phyloP scores from a whole-genome alignment of 2,888 invertebrate genomes.

The Hanleya hanleyi region DNA sequence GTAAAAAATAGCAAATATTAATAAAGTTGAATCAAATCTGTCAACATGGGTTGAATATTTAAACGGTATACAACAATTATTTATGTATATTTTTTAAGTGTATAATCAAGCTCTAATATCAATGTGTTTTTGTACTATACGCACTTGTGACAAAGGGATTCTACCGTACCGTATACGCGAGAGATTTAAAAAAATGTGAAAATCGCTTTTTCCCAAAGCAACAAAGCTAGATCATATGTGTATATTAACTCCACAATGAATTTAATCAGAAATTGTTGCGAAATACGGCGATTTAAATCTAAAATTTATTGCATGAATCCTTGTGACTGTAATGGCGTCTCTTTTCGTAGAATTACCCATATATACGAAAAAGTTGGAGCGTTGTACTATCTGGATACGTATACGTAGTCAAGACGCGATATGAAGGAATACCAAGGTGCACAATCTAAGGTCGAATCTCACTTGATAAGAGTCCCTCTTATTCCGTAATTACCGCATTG shows the following conservation, averaged over 20 bases:
- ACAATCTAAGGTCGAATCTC: too few relatives aligned
- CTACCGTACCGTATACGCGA: too few relatives aligned
- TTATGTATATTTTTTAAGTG: not conserved
- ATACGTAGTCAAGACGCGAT: too few relatives aligned
- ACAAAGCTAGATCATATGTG: not conserved
- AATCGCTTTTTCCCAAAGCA: not conserved
- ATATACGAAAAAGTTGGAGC: too few relatives aligned
- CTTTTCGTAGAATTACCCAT: not conserved
- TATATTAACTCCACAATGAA: not conserved
- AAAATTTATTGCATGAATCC: not conserved
- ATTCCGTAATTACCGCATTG: too few relatives aligned
- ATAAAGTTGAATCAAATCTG: not conserved
- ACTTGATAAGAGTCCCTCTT: too few relatives aligned
- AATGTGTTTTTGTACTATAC: too few relatives aligned
- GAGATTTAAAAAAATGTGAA: not conserved
- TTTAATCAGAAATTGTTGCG: not conserved
- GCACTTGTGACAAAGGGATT: not conserved
- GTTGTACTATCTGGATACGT: too few relatives aligned
- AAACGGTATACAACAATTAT: not conserved
- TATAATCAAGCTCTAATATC: too few relatives aligned
- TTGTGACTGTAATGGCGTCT: not conserved
- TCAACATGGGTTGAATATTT: too few relatives aligned
- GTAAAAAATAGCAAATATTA: too few relatives aligned
- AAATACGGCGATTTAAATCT: not conserved
- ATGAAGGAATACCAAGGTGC: too few relatives aligned